Evolutionary conservation across 1,140 invertebrate species (phyloP).

Genomic region (Hermatobates lingyangjiaoensis): DNA sequence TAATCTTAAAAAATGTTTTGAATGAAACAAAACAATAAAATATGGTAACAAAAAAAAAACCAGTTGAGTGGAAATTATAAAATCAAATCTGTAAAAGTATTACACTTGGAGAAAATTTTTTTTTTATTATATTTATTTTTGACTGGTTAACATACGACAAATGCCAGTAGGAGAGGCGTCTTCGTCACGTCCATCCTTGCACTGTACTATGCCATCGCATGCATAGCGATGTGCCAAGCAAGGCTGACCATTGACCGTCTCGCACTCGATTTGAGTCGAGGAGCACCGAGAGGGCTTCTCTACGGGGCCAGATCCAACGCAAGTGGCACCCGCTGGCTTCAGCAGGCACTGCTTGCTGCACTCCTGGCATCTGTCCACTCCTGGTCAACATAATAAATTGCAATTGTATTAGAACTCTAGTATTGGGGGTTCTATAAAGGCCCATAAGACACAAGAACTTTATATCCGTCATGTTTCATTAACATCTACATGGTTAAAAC

Average conservation of each 20-base stretch:
- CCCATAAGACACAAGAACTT: not conserved
- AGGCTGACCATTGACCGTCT: not conserved
- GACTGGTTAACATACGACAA: not conserved
- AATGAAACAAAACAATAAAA: no score
- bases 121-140: slow-evolving; percentile 1
- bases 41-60: no score
- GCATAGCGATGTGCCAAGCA: slow-evolving; percentile 6
- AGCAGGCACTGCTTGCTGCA: slow-evolving; percentile 30
- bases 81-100: no score
- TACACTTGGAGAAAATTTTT: not conserved
- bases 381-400: not conserved
- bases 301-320: slow-evolving; percentile 31
- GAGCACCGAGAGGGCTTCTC: not conserved
- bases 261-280: not conserved
- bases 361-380: not conserved
- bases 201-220: slow-evolving; percentile 41
- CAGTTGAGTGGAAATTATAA: no score
- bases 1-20: no score
- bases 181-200: slow-evolving; percentile 37
- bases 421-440: not conserved
- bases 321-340: slow-evolving; percentile 26
- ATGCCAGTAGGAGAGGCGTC: slow-evolving; percentile 25
- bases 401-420: not conserved
- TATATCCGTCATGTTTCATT: not conserved
- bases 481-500: not conserved